A percentile compares a stretch with the other conserved stretches of the same genome.
Conservation (phyloP, 53 echinoderm and acorn worm genomes). For the Patiria pectinifera region DNA sequence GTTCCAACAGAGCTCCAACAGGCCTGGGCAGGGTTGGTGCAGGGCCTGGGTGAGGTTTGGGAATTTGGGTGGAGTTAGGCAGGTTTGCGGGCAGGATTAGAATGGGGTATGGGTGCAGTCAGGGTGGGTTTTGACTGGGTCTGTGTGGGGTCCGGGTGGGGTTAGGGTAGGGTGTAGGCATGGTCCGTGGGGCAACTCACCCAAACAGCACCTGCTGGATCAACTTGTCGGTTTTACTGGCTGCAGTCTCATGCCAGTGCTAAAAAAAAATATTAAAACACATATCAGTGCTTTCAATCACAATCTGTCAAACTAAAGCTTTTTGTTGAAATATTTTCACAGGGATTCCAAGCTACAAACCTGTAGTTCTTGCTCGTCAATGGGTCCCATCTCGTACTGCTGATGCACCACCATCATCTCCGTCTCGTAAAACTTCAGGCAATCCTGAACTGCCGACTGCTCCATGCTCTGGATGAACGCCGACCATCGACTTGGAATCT, state of each 20-base stretch:
- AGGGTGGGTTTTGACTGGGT: too few species aligned
- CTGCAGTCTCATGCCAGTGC: slow-evolving; percentile 75
- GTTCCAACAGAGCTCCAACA: too few species aligned
- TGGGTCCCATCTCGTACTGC: slow-evolving; percentile 77
- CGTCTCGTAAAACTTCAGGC: slow-evolving; percentile 81
- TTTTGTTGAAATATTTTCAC: neutral
- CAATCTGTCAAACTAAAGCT: neutral
- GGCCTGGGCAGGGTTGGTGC: too few species aligned
- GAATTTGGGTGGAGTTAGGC: too few species aligned
- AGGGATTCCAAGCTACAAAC: neutral
- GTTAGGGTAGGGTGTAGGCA: too few species aligned
- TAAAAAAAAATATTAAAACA: slow-evolving; percentile 13
- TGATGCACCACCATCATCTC: slow-evolving; percentile 77
- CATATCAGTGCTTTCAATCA: neutral
- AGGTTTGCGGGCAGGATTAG: too few species aligned
- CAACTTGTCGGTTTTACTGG: slow-evolving; percentile 68
- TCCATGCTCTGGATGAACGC: slow-evolving; percentile 79
- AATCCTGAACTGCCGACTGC: slow-evolving; percentile 78
- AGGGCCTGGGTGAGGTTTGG: too few species aligned
- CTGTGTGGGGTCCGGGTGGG: too few species aligned
- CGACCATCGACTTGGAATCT: slow-evolving; percentile 88
- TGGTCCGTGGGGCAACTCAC: slow-evolving; percentile 43
- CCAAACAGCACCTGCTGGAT: slow-evolving; percentile 85
- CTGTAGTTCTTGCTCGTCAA: slow-evolving; percentile 73
- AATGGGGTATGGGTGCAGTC: too few species aligned